phyloP scores from a whole-genome alignment of 2,888 invertebrate species.

The Xylocampa areola region DNA sequence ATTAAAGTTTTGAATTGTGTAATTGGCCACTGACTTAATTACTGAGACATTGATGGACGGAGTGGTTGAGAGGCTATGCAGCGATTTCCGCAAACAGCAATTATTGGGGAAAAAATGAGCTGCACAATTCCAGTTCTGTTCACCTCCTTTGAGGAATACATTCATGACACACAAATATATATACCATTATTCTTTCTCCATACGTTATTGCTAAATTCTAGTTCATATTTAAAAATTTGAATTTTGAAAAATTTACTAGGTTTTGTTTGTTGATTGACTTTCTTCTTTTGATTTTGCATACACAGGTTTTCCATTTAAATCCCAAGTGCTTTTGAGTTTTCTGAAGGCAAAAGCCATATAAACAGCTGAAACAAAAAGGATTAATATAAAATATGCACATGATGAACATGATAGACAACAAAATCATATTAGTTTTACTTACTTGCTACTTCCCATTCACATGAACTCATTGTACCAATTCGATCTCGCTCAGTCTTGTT shows the following conservation, averaged over 20 bases:
- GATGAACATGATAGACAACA: not conserved
- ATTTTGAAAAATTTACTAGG: not conserved
- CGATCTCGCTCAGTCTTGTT: slow-evolving; percentile 75
- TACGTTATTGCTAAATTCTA: too few species aligned
- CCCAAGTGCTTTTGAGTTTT: slow-evolving; percentile 92
- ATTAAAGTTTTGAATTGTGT: too few species aligned
- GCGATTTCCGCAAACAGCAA: too few species aligned
- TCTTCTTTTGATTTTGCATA: slow-evolving; percentile 74
- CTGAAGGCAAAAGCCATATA: slow-evolving; percentile 96
- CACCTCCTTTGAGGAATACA: too few species aligned
- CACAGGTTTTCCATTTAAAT: slow-evolving; percentile 91
- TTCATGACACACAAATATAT: too few species aligned
- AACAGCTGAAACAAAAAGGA: slow-evolving; percentile 90
- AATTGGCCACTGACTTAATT: too few species aligned
- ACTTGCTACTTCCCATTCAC: slow-evolving; percentile 98
- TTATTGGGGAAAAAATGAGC: too few species aligned
- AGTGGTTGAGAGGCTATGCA: too few species aligned
- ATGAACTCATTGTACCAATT: slow-evolving; percentile 95
- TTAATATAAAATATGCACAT: not conserved
- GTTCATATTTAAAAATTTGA: not conserved
- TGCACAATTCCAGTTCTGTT: too few species aligned
- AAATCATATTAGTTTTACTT: slow-evolving; percentile 77
- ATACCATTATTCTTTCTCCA: too few species aligned
- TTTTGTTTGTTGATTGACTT: slow-evolving; percentile 29
- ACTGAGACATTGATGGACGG: too few species aligned